Conservation (phyloP, 2,888 invertebrate species). For the Tipula confusa region DNA sequence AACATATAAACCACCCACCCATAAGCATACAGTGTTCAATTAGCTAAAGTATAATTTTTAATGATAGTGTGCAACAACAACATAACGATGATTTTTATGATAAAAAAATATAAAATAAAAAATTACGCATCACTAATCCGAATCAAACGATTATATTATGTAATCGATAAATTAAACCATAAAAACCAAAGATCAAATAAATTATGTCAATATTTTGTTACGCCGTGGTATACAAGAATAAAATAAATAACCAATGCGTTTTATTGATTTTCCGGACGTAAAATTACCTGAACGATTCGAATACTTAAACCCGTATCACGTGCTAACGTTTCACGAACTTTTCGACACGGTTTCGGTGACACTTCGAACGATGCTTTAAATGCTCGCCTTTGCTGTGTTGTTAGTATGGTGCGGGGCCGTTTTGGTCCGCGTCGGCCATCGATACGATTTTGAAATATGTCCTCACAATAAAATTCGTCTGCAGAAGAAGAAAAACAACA, state of each 20-base stretch:
- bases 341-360: slow-evolving; percentile 78
- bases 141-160: slow-evolving; percentile 3
- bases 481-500: slow-evolving; percentile 34
- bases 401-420: slow-evolving; percentile 75
- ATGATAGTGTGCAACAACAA: background rate
- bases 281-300: slow-evolving; percentile 71
- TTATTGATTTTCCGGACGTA: background rate
- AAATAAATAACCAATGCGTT: background rate
- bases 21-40: background rate
- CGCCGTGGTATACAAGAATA: background rate
- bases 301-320: slow-evolving; percentile 81
- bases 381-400: slow-evolving; percentile 74
- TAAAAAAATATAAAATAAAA: background rate
- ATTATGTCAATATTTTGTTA: background rate
- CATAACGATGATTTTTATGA: background rate
- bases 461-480: slow-evolving; percentile 59
- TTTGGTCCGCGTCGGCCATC: slow-evolving; percentile 73
- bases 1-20: background rate
- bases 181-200: background rate
- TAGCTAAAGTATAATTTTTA: background rate
- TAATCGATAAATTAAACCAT: slow-evolving; percentile 14
- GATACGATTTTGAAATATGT: slow-evolving; percentile 56
- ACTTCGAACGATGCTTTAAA: slow-evolving; percentile 83
- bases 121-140: background rate
- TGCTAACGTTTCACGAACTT: slow-evolving; percentile 74